phyloP scores from a whole-genome alignment of 2,888 invertebrate species.

The Melinaea menophilus region DNA sequence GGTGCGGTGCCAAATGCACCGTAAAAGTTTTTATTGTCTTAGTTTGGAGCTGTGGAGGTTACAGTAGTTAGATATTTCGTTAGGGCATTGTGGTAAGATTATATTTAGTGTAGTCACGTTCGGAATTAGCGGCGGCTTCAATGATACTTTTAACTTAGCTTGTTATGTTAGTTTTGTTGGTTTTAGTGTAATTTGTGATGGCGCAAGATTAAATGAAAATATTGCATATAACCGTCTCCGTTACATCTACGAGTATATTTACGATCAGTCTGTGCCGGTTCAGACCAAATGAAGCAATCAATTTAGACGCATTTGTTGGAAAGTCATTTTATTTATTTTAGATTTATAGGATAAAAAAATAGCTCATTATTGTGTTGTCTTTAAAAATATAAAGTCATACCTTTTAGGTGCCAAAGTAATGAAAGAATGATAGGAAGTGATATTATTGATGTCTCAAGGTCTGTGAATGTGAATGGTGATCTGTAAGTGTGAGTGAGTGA shows the following conservation, averaged over 20 bases:
- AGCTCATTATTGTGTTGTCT: too few species aligned
- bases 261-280: too few species aligned
- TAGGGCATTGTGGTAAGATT: conserved; percentile 22
- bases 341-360: too few species aligned
- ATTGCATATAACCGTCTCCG: neutral
- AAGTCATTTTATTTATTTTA: too few species aligned
- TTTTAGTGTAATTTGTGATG: conserved; percentile 6
- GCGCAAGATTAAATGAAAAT: neutral
- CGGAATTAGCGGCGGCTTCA: conserved; percentile 21
- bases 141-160: conserved; percentile 24
- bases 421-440: neutral
- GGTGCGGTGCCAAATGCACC: conserved; percentile 27
- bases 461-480: neutral
- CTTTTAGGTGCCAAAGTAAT: too few species aligned
- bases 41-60: conserved; percentile 34
- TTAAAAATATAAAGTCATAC: too few species aligned
- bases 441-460: neutral
- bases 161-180: conserved; percentile 14
- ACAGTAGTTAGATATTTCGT: conserved; percentile 33
- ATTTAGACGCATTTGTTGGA: too few species aligned
- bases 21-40: conserved; percentile 33
- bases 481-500: conserved; percentile 8
- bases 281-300: neutral
- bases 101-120: conserved; percentile 28
- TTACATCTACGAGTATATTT: neutral